Percentiles rank a stretch among this genome's conserved stretches.
phyloP scores from a whole-genome alignment of 2,113 vertebrate species.

The Gavia stellata region DNA sequence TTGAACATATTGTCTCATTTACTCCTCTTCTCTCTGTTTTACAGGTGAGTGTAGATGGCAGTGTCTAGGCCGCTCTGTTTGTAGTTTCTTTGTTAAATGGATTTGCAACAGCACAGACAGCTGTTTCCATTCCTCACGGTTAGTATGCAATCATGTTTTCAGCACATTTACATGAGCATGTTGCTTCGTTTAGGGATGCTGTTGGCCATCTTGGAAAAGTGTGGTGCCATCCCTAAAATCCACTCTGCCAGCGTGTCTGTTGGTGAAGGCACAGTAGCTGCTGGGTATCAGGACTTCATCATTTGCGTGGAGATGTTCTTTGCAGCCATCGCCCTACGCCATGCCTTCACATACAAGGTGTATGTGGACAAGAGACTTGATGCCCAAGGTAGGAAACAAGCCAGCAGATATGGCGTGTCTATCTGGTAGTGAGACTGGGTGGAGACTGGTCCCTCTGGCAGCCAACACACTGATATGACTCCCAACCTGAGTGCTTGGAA shows the following conservation, averaged over 20 bases:
- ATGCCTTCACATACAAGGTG: constrained; percentile 92
- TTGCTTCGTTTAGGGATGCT: constrained; percentile 81
- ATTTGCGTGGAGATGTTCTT: constrained; percentile 99
- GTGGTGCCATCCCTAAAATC: constrained; percentile 94
- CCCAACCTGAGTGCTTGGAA: neutral
- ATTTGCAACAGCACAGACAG: neutral
- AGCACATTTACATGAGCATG: neutral
- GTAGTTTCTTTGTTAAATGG: neutral
- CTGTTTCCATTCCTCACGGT: neutral
- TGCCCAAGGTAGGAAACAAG: constrained; percentile 79
- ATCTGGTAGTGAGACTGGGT: neutral
- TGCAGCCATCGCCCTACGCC: constrained; percentile 87
- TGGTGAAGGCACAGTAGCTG: constrained; percentile 93
- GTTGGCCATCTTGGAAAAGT: constrained; percentile 95
- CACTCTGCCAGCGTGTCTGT: constrained; percentile 83
- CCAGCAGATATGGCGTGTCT: neutral
- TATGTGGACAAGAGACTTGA: constrained; percentile 92
- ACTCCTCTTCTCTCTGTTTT: neutral
- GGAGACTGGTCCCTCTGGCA: neutral
- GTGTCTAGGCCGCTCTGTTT: neutral
- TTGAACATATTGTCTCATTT: neutral
- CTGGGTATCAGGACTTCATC: constrained; percentile 98
- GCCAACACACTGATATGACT: neutral
- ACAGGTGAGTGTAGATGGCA: neutral
- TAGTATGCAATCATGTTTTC: neutral